Base-by-base conservation (phyloP, 2,797 vertebrate genomes). In the Sternarchorhynchus goeldii region DNA sequence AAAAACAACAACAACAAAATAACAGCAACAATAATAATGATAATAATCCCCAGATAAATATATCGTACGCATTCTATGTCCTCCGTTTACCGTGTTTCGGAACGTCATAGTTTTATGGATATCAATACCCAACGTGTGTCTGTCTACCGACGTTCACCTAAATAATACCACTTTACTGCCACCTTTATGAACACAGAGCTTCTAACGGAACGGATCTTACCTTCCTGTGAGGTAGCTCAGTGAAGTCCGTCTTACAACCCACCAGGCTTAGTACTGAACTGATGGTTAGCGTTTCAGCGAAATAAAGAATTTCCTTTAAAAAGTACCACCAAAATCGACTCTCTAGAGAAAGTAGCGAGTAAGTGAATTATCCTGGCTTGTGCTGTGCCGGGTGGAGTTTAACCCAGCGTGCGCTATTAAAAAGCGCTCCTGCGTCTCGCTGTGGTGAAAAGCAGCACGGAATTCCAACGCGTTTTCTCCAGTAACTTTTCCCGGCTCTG, bases 401-500 rank as follows among this genome's bases (percentile, higher is more conserved):
- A 41, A 63, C 31, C 45, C 67, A 31, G n/a, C 57, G 73, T 59
- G 78, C 17, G 57, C 63, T 70, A 12, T 32, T 62, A 69, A 8
- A 32, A 69, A 78, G 76, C 76, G 60, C 76, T 14, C 58, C 31
- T 25, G 5, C 21, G 45, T 17, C 59, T 50, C 58, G 50, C 50
- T 31, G 6, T 36, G 41, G 55, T 63, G 45, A 63, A 55, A 55
- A 75, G 16, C 1, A 60, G 50, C 34, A 57, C 76, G 59, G 69
- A 80, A 86, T 84, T 82, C 81, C 86, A 76, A 34, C 68, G 59
- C 83, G 75, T 80, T 76, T 59, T 41, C 21, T 63, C 63, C 74
- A 16, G 53, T 80, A 75, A 93, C 92, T 86, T 91, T 92, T 90
- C 89, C 67, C 73, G 85, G 82, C 85, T 77, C 14, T 6, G 25